These are phyloP conservation scores for Charina bottae DNA, from an alignment of 2,113 vertebrate genomes.

Conservation along the genomic window DNA sequence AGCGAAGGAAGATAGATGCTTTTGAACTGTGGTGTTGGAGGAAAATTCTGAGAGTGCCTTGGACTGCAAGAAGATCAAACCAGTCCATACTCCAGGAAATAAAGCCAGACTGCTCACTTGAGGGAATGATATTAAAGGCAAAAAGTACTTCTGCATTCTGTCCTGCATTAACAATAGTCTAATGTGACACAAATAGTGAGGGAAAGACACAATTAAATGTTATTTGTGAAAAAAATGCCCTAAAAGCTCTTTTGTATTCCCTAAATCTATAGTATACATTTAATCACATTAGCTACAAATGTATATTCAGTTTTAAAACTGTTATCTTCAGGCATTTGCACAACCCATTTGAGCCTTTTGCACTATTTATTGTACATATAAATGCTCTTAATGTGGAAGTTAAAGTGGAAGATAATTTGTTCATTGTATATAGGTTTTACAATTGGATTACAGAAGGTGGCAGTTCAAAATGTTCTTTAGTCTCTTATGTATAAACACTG, in stretches of 20 bases:
- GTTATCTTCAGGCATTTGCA: not conserved
- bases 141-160: not conserved
- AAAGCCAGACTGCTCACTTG: no score
- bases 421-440: not conserved
- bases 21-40: no score
- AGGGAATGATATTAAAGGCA: no score
- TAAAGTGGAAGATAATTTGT: not conserved
- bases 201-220: not conserved
- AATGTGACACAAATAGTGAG: not conserved
- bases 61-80: no score
- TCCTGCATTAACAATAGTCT: not conserved
- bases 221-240: not conserved
- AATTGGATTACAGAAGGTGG: not conserved
- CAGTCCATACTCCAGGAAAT: no score
- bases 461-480: not conserved
- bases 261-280: not conserved
- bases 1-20: no score
- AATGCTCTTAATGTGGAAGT: not conserved
- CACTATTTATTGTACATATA: not conserved
- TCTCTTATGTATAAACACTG: not conserved
- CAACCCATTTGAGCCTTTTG: not conserved
- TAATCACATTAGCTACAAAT: slow-evolving; percentile 11
- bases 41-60: no score
- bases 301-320: not conserved
- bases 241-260: slow-evolving; percentile 3